These are phyloP conservation scores for Mimachlamys varia DNA, from an alignment of 2,888 invertebrate species.

Conservation along the genomic window DNA sequence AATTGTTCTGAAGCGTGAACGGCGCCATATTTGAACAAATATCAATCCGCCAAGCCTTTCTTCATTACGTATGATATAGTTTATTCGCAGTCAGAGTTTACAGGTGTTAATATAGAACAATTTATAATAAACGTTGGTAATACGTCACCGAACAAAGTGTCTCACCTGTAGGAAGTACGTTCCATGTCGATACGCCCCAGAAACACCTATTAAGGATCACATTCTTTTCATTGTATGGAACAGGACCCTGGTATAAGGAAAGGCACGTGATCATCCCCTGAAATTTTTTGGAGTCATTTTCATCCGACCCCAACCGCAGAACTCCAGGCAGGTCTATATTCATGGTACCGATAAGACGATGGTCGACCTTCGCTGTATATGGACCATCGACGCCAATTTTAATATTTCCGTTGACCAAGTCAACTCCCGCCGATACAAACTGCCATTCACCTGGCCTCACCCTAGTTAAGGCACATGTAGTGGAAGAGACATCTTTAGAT, in stretches of 20 bases:
- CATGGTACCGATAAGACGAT: background rate
- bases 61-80: no score
- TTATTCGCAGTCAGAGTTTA: no score
- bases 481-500: background rate
- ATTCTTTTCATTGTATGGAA: background rate
- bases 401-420: background rate
- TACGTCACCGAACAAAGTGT: no score
- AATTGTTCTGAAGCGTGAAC: no score
- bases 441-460: background rate
- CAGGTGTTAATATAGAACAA: no score
- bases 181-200: background rate
- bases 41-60: no score
- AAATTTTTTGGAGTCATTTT: background rate
- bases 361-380: background rate
- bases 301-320: background rate
- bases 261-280: background rate
- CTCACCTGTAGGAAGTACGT: background rate
- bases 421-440: background rate
- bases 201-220: background rate
- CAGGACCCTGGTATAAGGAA: background rate
- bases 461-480: background rate
- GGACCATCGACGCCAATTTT: background rate
- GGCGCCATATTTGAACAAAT: no score
- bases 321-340: background rate
- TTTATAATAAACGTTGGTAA: no score